These are phyloP conservation scores for Suncus etruscus DNA, from an alignment of 2,113 vertebrate species.

Conservation along the genomic window DNA sequence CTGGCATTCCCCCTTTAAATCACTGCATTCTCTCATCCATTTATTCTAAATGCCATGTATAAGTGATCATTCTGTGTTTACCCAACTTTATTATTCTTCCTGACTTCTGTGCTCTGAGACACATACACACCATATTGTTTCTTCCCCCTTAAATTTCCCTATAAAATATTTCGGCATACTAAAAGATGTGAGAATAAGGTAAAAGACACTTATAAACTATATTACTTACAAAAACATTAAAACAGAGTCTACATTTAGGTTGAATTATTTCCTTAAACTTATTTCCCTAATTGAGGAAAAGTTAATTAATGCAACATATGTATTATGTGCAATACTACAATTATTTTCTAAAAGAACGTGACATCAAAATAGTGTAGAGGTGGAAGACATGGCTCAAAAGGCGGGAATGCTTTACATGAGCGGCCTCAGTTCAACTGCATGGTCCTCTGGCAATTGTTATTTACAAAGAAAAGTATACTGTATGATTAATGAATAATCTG, in stretches of 20 bases:
- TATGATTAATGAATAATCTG: no score
- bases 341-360: conserved; percentile 15
- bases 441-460: no score
- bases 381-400: no score
- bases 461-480: no score
- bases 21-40: no score
- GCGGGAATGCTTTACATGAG: no score
- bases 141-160: conserved; percentile 51
- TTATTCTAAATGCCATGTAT: no score
- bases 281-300: background rate
- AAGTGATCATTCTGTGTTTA: no score
- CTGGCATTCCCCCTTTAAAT: no score
- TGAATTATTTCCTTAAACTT: conserved; percentile 5
- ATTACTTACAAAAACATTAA: no score
- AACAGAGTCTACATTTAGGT: background rate
- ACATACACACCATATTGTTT: background rate
- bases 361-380: background rate
- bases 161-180: conserved; percentile 42
- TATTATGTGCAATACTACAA: background rate
- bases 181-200: conserved; percentile 24
- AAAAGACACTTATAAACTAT: background rate
- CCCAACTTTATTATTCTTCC: background rate
- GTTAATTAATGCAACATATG: background rate
- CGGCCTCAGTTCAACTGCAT: no score
- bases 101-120: background rate